Conservation (phyloP, 2,888 invertebrate genomes). For the Epirrita christyi region DNA sequence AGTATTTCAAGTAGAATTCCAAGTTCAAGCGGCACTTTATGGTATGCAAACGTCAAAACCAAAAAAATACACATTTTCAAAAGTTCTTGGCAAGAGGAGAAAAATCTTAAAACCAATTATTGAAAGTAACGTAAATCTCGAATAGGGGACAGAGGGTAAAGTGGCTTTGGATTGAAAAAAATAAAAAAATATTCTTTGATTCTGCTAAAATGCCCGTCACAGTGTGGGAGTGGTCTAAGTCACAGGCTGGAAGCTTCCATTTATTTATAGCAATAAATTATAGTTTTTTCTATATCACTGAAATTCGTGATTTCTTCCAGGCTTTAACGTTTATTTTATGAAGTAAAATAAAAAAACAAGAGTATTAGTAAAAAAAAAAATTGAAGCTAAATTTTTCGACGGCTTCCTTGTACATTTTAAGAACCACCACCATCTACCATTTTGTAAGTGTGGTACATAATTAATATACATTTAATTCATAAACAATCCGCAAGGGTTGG, state of each 20-base stretch:
- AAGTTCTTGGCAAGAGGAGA: constrained; percentile 23
- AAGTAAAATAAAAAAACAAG: too few relatives aligned
- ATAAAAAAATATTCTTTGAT: constrained; percentile 30
- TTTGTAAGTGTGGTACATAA: too few relatives aligned
- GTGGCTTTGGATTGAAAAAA: constrained; percentile 26
- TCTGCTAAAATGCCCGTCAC: constrained; percentile 32
- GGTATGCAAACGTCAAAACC: background rate
- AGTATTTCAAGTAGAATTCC: too few relatives aligned
- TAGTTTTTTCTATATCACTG: too few relatives aligned
- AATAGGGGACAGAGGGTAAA: constrained; percentile 23
- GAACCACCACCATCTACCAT: too few relatives aligned
- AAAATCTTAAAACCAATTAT: constrained; percentile 31
- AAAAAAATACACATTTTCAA: background rate
- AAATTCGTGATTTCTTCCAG: too few relatives aligned
- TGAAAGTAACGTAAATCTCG: constrained; percentile 31
- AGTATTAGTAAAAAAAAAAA: too few relatives aligned
- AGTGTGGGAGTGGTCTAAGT: constrained; percentile 14
- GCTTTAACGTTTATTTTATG: too few relatives aligned
- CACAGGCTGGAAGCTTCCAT: background rate
- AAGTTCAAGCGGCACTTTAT: background rate
- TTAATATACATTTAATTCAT: too few relatives aligned
- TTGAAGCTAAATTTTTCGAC: too few relatives aligned
- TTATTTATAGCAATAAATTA: background rate
- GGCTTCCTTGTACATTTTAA: too few relatives aligned
- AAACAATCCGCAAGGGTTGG: too few relatives aligned